A percentile compares a stretch with the other conserved stretches of the same genome.
phyloP scores from a whole-genome alignment of 2,888 invertebrate species.

The Parnassius orleans region DNA sequence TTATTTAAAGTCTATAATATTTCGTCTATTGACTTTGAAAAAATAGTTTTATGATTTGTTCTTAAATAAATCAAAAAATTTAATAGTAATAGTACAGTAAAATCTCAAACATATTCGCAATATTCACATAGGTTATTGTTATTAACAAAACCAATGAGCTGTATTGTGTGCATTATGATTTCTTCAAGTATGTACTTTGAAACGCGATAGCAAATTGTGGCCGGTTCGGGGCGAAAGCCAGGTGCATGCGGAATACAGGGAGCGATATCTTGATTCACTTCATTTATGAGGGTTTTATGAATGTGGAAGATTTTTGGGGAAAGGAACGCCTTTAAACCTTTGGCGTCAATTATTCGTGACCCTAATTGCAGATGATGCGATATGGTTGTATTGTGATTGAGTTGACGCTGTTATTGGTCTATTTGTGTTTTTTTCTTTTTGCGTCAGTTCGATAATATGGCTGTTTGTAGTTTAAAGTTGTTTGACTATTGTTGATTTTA shows the following conservation, averaged over 20 bases:
- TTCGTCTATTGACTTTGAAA: too few species aligned
- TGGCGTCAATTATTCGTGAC: slow-evolving; percentile 76
- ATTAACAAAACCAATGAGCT: slow-evolving; percentile 62
- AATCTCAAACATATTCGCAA: slow-evolving; percentile 25
- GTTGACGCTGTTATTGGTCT: slow-evolving; percentile 71
- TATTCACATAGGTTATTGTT: slow-evolving; percentile 26
- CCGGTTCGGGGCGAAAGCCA: slow-evolving; percentile 65
- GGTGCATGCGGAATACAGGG: slow-evolving; percentile 58
- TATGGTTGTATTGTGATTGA: slow-evolving; percentile 62
- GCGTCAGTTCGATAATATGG: slow-evolving; percentile 42
- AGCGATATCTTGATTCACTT: slow-evolving; percentile 76
- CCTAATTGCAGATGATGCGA: slow-evolving; percentile 80
- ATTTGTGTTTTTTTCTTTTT: slow-evolving; percentile 55
- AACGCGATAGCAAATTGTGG: slow-evolving; percentile 48
- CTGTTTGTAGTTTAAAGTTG: slow-evolving; percentile 51
- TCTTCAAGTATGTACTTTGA: slow-evolving; percentile 55
- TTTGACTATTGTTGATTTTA: slow-evolving; percentile 52
- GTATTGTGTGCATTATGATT: slow-evolving; percentile 62
- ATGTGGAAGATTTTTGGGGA: slow-evolving; percentile 58
- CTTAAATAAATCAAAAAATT: slow-evolving; percentile 8
- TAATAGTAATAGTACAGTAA: slow-evolving; percentile 1
- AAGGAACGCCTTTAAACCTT: slow-evolving; percentile 70
- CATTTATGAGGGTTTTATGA: slow-evolving; percentile 71
- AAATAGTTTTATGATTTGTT: too few species aligned
- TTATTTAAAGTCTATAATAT: background rate